A percentile compares a stretch with the other conserved stretches of the same genome.
phyloP scores from a whole-genome alignment of 2,888 invertebrate species.

The Apocheima hispidaria region DNA sequence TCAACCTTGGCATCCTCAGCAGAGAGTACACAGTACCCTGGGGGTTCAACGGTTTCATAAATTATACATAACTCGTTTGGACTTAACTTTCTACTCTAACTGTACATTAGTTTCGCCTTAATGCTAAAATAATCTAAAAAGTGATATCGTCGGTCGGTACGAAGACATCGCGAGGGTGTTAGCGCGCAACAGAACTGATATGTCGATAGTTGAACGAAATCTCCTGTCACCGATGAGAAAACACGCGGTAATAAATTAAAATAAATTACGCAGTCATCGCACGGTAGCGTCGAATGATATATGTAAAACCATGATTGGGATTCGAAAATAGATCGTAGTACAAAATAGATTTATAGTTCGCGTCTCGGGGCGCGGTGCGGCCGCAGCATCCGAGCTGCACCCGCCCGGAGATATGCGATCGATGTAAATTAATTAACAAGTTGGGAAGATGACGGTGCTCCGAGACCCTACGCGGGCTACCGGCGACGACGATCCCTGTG shows the following conservation, averaged over 20 bases:
- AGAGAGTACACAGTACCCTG: constrained; percentile 79
- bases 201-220: constrained; percentile 70
- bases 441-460: constrained; percentile 63
- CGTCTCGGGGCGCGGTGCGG: constrained; percentile 66
- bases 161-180: constrained; percentile 68
- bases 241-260: constrained; percentile 69
- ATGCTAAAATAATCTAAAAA: constrained; percentile 85
- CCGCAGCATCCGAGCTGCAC: constrained; percentile 81
- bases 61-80: constrained; percentile 82
- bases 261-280: constrained; percentile 74
- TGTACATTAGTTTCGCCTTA: constrained; percentile 87
- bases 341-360: constrained; percentile 69
- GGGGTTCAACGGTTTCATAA: constrained; percentile 78
- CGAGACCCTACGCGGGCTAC: constrained; percentile 74
- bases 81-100: constrained; percentile 87
- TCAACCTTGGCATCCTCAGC: constrained; percentile 70
- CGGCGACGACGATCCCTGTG: constrained; percentile 75
- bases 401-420: constrained; percentile 67
- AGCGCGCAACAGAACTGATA: constrained; percentile 80
- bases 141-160: constrained; percentile 81
- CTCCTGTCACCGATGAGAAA: constrained; percentile 73
- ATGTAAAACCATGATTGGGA: constrained; percentile 67
- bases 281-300: constrained; percentile 65
- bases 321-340: constrained; percentile 65
- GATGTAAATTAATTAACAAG: constrained; percentile 49